phyloP scores from a whole-genome alignment of 1,140 invertebrate genomes.

The Anthonomus grandis region DNA sequence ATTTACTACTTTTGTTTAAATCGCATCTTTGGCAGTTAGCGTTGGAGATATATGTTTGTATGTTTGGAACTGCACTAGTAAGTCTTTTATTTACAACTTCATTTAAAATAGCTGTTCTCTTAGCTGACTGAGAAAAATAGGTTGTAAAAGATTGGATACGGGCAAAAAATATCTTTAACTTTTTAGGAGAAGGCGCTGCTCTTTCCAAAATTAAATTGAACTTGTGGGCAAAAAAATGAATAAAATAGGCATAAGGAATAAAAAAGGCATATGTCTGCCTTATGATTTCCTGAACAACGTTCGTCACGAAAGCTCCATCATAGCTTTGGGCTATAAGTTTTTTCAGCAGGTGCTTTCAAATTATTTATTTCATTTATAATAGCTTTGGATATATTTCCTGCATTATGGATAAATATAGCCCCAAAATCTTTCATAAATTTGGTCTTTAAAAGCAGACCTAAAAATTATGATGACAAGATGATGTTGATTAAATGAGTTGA shows the following conservation, averaged over 20 bases:
- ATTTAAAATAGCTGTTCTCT: constrained; percentile 15
- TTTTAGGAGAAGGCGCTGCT: constrained; percentile 31
- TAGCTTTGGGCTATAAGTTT: too few relatives aligned
- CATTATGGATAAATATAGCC: constrained; percentile 27
- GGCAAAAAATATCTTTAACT: constrained; percentile 37
- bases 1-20: background rate
- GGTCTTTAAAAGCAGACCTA: constrained; percentile 33
- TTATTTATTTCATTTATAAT: background rate
- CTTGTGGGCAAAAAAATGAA: too few relatives aligned
- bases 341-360: too few relatives aligned
- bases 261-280: constrained; percentile 38
- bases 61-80: constrained; percentile 8
- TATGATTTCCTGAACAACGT: constrained; percentile 33
- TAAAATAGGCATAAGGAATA: constrained; percentile 36
- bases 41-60: background rate
- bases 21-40: too few relatives aligned
- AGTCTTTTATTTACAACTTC: constrained; percentile 22
- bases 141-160: constrained; percentile 9
- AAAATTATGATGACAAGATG: constrained; percentile 42
- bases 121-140: constrained; percentile 18
- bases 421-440: constrained; percentile 35
- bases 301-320: constrained; percentile 26
- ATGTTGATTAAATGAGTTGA: constrained; percentile 35
- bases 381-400: background rate
- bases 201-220: constrained; percentile 41